phyloP scores from a whole-genome alignment of 2,888 invertebrate genomes.

The Chorisops tibialis region DNA sequence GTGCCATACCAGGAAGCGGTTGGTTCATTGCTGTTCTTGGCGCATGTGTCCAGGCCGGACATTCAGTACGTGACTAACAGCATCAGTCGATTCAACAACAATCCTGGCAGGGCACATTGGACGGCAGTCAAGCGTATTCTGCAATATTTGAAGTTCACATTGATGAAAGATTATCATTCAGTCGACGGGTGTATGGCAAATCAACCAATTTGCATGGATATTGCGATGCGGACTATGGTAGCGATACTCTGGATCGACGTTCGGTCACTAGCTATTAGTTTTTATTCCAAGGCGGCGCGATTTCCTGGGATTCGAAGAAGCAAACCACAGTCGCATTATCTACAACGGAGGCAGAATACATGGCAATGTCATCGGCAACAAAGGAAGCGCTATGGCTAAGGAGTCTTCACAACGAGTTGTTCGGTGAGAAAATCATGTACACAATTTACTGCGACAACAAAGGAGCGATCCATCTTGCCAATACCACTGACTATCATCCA shows the following conservation, averaged over 20 bases:
- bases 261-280: no score
- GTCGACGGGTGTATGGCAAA: conserved; percentile 6
- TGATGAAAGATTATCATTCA: not conserved
- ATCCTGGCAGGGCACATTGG: conserved; percentile 1
- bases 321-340: no score
- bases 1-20: not conserved
- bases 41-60: not conserved
- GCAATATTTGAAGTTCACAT: not conserved
- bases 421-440: no score
- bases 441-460: conserved; percentile 1
- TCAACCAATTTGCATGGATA: conserved; percentile 5
- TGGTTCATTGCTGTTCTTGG: not conserved
- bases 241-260: no score
- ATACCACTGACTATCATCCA: no score
- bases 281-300: not conserved
- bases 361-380: not conserved
- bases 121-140: not conserved
- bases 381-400: not conserved
- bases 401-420: no score
- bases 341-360: no score
- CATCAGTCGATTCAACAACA: not conserved
- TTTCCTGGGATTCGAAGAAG: not conserved
- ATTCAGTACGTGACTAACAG: not conserved
- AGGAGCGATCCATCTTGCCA: no score
- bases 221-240: no score